phyloP scores from a whole-genome alignment of 1,140 invertebrate genomes.

The Drosophila kikkawai region DNA sequence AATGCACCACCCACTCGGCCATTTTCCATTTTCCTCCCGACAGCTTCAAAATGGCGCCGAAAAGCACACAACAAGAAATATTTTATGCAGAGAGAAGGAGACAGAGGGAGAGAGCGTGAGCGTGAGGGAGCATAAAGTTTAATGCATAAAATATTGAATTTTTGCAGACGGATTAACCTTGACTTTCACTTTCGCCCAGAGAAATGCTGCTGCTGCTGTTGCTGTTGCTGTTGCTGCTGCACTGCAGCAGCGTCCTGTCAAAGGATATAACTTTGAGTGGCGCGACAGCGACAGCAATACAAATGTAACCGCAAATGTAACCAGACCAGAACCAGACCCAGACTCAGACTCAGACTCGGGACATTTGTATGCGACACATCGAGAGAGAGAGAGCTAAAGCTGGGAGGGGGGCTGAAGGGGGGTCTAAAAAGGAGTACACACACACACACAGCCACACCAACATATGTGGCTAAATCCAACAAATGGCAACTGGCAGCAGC shows the following conservation, averaged over 20 bases:
- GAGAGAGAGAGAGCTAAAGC: conserved; percentile 30
- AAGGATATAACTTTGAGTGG: conserved; percentile 78
- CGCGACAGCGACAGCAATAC: conserved; percentile 76
- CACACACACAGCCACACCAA: conserved; percentile 6
- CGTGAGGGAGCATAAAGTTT: conserved; percentile 69
- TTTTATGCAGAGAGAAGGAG: conserved; percentile 41
- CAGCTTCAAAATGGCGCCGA: conserved; percentile 70
- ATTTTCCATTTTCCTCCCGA: conserved; percentile 27
- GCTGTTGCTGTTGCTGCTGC: conserved; percentile 46
- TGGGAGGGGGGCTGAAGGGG: background rate
- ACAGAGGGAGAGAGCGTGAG: background rate
- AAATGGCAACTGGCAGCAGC: conserved; percentile 36
- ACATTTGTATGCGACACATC: conserved; percentile 81
- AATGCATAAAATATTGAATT: conserved; percentile 85
- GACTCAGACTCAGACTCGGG: conserved; percentile 49
- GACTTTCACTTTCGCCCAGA: conserved; percentile 83
- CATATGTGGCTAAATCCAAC: conserved; percentile 68
- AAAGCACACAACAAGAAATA: conserved; percentile 76
- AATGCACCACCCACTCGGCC: conserved; percentile 41
- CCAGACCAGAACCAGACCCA: conserved; percentile 60
- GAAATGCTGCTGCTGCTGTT: conserved; percentile 25
- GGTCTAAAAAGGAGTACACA: conserved; percentile 1
- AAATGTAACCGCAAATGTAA: conserved; percentile 72
- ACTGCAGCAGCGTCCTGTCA: conserved; percentile 70
- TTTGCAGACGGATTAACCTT: conserved; percentile 85